Evolutionary conservation across 2,888 invertebrate species (phyloP), one percentile per base, ranked within the genome.

Genomic region (Dolomedes plantarius): DNA sequence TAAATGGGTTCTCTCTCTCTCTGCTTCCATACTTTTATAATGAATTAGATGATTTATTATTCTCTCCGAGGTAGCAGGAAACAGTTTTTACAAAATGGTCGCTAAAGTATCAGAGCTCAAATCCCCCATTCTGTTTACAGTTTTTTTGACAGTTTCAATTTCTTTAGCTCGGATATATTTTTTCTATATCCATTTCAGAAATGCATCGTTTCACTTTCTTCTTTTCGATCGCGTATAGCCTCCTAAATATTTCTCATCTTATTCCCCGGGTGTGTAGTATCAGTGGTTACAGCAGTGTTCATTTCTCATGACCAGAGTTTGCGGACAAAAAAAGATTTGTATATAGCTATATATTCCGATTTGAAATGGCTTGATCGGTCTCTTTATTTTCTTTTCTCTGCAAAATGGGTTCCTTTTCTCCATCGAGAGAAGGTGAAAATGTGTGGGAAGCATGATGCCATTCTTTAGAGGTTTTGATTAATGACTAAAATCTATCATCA

Each of bases 401-500:
- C 36, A 74, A 19, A 80, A 81, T 67, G 67, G 23, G 27, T 69
- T 67, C 32, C 28, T 36, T 46, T 27, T 29, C 13, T 32, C 23
- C 23, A 11, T 62, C 23, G 23, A 11, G 28, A 62, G 62, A 32
- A 78, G 78, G 56, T 71, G 50, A 62, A 71, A 71, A 6, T 28
- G 39, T 28, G 64, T n/a, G 41, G 29, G 71, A 64, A 71, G 1
- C 5, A 28, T 7, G 31, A n/a, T 50, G 28, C 46, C 31, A 56
- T 71, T 36, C 41, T 67, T 67, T 31, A 76, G 56, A 23, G 41
- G 50, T 73, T 29, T 67, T 73, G 73, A 80, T 80, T 80, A 80
- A 80, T 73, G 72, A 50, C n/a, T 16, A 11, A 64, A 71, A 46
- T 79, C 77, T 32, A 62, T 69, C 77, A 78, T 78, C 36, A 67